Evolutionary conservation across 2,888 invertebrate genomes (phyloP), one percentile per base, ranked within the genome.

Genomic region (Xestia xanthographa): DNA sequence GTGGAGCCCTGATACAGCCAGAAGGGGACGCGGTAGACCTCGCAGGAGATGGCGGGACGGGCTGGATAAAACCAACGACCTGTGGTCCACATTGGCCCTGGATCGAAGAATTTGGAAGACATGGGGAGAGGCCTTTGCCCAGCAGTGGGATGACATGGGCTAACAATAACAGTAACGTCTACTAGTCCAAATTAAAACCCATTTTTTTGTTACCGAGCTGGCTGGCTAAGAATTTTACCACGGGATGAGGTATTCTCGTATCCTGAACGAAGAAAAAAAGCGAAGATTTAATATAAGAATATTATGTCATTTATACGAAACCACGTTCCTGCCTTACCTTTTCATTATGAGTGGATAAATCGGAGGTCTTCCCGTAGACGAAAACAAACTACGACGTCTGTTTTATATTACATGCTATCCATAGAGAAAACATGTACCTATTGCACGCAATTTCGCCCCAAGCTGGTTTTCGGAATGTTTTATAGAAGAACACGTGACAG

Each of bases 361-460:
- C 58, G n/a, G 26, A 34, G 45, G 48, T 48, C 29, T 72, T 77
- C 45, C 14, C 22, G 34, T 43, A 48, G 41, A 60, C 58, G 53
- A 62, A 68, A 68, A 77, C 67, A 72, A 72, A 80, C 26, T 45
- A 75, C 22, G 26, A 66, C 53, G 22, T 60, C 50, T 53, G 34
- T 75, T 66, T 75, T 60, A 38, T 60, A 66, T 75, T 68, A 45
- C 50, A 65, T n/a, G 11, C 11, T 58, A 53, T 53, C 22, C 53
- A 53, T 8, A 41, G 9, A 66, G 29, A 66, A 48, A 60, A 72
- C 58, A 60, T 34, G 22, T 48, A n/a, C n/a, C 22, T 38, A 66
- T 14, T 68, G 70, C 56, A 48, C 41, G 63, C 58, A 82, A 77
- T 68, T 82, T 45, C 26, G 53, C 63, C 34, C 29, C 45, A 17